Evolutionary conservation across 2,888 invertebrate species (phyloP).

Genomic region (Adineta ricciae): DNA sequence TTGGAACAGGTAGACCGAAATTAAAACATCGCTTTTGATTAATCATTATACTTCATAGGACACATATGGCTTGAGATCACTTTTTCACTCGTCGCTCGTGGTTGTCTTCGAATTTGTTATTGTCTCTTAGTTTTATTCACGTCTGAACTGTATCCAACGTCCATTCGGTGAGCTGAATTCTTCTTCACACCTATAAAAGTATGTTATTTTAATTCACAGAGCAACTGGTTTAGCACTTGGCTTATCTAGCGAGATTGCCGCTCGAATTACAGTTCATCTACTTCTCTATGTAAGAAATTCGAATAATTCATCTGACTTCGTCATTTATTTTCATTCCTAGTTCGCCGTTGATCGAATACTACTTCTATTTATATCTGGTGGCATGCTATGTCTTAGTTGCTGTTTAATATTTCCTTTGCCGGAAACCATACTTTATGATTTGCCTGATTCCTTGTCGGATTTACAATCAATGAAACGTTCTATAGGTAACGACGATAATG

Average conservation of each 20-base stretch:
- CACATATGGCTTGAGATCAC: not conserved
- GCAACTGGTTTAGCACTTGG: not conserved
- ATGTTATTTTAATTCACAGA: not conserved
- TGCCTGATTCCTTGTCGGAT: not conserved
- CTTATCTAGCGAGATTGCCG: not conserved
- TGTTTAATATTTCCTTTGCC: slow-evolving; percentile 9
- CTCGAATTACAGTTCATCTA: not conserved
- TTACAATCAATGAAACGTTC: not conserved
- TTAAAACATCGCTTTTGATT: not conserved
- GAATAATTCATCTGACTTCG: not conserved
- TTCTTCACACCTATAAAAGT: not conserved
- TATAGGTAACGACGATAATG: not conserved
- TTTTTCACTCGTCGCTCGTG: not conserved
- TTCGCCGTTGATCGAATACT: not conserved
- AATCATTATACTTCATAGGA: not conserved
- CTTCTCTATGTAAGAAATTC: not conserved
- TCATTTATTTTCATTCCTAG: not conserved
- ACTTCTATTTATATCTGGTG: not conserved
- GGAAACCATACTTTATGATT: slow-evolving; percentile 3
- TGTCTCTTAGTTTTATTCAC: not conserved
- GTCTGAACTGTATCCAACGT: slow-evolving; percentile 8
- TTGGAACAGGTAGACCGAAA: not conserved
- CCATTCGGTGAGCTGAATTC: not conserved
- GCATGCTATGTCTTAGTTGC: not conserved
- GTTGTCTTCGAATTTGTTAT: slow-evolving; percentile 9